Evolutionary conservation across 1,140 invertebrate genomes (phyloP).

Genomic region (Copidosoma floridanum): DNA sequence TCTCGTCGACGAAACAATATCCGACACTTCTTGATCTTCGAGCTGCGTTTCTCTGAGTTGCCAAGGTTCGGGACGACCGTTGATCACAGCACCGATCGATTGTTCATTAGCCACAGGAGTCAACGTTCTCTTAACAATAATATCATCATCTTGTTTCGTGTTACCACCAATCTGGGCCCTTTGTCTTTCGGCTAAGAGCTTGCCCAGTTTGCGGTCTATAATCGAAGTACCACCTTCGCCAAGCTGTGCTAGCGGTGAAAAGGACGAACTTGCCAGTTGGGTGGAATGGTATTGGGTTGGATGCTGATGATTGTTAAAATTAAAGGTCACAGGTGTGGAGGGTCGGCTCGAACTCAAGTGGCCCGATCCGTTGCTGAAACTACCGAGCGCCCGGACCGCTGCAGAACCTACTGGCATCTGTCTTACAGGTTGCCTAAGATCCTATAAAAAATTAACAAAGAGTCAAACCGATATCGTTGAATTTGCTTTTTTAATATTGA

Average conservation of each 20-base stretch:
- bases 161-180: slow-evolving; percentile 12
- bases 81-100: background rate
- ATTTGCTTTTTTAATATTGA: too few species aligned
- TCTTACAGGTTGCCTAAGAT: slow-evolving; percentile 48
- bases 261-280: background rate
- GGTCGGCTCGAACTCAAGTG: slow-evolving; percentile 48
- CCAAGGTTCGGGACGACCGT: slow-evolving; percentile 2
- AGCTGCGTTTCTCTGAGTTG: slow-evolving; percentile 4
- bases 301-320: slow-evolving; percentile 4
- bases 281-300: background rate
- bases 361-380: slow-evolving; percentile 50
- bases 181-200: slow-evolving; percentile 48
- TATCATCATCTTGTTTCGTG: too few species aligned
- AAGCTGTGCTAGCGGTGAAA: too few species aligned
- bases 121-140: background rate
- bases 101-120: background rate
- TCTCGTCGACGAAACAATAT: slow-evolving; percentile 35
- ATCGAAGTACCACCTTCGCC: slow-evolving; percentile 20
- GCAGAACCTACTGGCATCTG: slow-evolving; percentile 58
- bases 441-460: slow-evolving; percentile 37
- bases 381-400: slow-evolving; percentile 64
- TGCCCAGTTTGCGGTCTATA: slow-evolving; percentile 46
- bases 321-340: slow-evolving; percentile 43
- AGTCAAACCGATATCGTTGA: too few species aligned
- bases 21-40: slow-evolving; percentile 29